phyloP scores from a whole-genome alignment of 2,113 vertebrate species.

The Aegotheles bennettii region DNA sequence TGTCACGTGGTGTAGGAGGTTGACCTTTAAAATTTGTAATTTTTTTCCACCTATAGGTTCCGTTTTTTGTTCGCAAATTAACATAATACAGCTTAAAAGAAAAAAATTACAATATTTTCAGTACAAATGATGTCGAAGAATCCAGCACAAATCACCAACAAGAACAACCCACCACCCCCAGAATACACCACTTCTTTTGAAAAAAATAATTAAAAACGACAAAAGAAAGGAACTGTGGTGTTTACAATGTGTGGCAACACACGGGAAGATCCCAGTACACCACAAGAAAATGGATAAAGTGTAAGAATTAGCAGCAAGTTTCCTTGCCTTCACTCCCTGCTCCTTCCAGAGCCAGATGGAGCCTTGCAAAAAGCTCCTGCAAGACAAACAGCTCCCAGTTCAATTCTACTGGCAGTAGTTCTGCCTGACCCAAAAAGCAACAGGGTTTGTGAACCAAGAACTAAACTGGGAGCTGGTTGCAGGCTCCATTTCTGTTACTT shows the following conservation, averaged over 20 bases:
- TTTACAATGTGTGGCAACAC: not conserved
- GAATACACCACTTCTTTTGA: not conserved
- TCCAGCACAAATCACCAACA: not conserved
- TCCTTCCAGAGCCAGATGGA: not conserved
- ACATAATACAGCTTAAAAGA: conserved; percentile 86
- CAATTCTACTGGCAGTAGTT: not conserved
- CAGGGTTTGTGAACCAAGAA: not conserved
- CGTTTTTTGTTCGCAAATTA: conserved; percentile 80
- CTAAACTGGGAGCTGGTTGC: not conserved
- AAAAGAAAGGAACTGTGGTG: not conserved
- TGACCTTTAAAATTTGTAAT: conserved; percentile 75
- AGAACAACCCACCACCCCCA: not conserved
- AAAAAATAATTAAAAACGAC: not conserved
- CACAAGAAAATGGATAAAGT: not conserved
- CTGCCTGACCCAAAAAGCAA: not conserved
- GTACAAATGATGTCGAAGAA: not conserved
- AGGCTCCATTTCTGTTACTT: not conserved
- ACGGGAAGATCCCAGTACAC: not conserved
- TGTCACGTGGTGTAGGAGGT: conserved; percentile 91
- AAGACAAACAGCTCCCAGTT: not conserved
- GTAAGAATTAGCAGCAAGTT: not conserved
- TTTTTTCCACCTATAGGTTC: conserved; percentile 85
- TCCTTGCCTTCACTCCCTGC: not conserved
- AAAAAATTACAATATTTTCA: conserved; percentile 56
- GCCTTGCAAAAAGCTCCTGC: not conserved